Evolutionary conservation across 2,113 vertebrate species (phyloP).

Genomic region (Carlito syrichta): DNA sequence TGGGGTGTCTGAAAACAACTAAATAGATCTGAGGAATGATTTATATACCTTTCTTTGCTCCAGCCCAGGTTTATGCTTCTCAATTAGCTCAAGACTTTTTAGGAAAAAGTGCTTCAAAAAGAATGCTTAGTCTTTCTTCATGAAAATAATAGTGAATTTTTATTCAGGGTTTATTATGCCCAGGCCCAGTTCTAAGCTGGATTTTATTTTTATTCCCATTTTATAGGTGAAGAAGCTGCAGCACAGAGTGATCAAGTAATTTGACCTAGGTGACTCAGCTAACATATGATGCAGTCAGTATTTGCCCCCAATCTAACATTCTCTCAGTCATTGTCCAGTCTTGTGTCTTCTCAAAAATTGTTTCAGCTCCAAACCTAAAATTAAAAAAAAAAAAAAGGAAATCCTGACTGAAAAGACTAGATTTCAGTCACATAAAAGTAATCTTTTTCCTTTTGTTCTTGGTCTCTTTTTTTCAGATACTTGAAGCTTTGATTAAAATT

Average conservation of each 20-base stretch:
- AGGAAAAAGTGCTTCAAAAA: background rate
- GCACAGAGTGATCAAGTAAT: background rate
- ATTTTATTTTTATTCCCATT: background rate
- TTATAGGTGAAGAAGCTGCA: background rate
- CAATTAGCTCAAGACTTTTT: background rate
- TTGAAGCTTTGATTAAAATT: constrained; percentile 37
- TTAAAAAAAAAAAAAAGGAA: background rate
- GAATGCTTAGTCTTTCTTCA: background rate
- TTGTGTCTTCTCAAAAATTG: background rate
- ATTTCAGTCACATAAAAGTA: constrained; percentile 1
- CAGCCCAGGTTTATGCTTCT: background rate
- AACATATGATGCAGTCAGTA: background rate
- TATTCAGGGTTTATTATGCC: background rate
- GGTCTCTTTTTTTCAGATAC: constrained; percentile 9
- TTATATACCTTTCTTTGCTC: background rate
- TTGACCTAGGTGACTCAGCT: background rate
- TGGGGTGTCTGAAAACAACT: background rate
- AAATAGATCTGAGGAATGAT: background rate
- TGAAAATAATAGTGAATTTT: background rate
- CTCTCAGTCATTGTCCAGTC: background rate
- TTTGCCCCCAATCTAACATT: background rate
- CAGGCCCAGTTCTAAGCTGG: background rate
- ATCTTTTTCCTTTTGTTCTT: constrained; percentile 12
- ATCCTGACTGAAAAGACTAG: background rate
- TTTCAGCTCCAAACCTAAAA: background rate